Conservation (phyloP, 2,797 vertebrate species). For the Sebastiscus albofasciatus region DNA sequence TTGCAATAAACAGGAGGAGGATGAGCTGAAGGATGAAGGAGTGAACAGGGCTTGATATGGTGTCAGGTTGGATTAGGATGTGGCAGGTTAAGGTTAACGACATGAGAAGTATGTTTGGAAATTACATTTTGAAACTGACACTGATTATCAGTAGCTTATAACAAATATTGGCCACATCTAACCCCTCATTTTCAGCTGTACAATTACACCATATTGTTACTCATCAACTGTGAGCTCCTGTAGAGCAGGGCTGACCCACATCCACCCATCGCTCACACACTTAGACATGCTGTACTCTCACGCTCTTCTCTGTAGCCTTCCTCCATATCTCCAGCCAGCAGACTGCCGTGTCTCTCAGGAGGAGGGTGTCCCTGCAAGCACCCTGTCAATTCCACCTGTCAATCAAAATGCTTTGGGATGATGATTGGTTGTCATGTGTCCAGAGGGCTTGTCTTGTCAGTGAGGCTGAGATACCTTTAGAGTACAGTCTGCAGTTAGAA, state of each 20-base stretch:
- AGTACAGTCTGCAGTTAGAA: slow-evolving; percentile 11
- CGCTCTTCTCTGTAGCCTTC: slow-evolving; percentile 29
- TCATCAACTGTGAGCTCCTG: neutral
- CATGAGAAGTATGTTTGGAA: neutral
- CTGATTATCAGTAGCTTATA: neutral
- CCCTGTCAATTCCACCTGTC: slow-evolving; percentile 53
- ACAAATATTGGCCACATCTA: neutral
- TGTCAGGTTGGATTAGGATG: neutral
- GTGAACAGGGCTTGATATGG: neutral
- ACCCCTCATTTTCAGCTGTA: neutral
- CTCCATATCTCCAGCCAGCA: slow-evolving; percentile 65
- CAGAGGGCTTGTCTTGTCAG: slow-evolving; percentile 51
- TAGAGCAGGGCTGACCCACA: slow-evolving; percentile 5
- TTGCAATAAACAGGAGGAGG: neutral
- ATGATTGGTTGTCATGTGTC: slow-evolving; percentile 57
- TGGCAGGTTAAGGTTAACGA: neutral
- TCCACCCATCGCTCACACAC: slow-evolving; percentile 19
- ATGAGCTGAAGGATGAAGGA: neutral
- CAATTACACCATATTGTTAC: neutral
- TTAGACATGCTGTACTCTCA: slow-evolving; percentile 6
- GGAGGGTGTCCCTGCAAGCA: slow-evolving; percentile 51
- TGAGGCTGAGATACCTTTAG: slow-evolving; percentile 10
- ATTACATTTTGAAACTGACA: neutral
- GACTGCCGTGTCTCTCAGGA: slow-evolving; percentile 43
- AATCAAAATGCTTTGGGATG: slow-evolving; percentile 35